Conservation (phyloP, 2,113 vertebrate genomes). For the Lepisosteus oculatus region DNA sequence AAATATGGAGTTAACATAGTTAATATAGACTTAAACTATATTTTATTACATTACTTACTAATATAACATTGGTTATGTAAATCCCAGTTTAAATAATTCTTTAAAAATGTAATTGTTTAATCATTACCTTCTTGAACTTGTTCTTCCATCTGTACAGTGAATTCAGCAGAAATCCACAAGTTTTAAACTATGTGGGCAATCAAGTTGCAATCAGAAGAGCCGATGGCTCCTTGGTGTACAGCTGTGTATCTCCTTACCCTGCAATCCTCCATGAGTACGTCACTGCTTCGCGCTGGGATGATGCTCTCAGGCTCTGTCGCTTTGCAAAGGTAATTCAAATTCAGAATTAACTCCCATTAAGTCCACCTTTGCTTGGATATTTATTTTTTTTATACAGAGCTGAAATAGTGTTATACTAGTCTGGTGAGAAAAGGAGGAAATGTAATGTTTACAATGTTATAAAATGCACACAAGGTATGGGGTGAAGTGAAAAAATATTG, state of each 20-base stretch:
- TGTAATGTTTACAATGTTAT: too few relatives aligned
- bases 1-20: background rate
- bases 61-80: background rate
- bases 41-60: background rate
- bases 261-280: conserved; percentile 79
- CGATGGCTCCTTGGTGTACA: conserved; percentile 85
- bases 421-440: too few relatives aligned
- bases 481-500: too few relatives aligned
- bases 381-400: too few relatives aligned
- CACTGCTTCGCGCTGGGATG: conserved; percentile 77
- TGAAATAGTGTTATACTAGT: too few relatives aligned
- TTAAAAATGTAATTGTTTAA: background rate
- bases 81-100: background rate
- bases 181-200: conserved; percentile 80
- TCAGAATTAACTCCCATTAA: too few relatives aligned
- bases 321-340: conserved; percentile 82
- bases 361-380: too few relatives aligned
- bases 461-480: too few relatives aligned
- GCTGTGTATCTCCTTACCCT: conserved; percentile 76
- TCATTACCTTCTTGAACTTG: conserved; percentile 9
- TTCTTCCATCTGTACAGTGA: conserved; percentile 64
- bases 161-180: conserved; percentile 77
- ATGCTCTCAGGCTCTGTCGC: conserved; percentile 84
- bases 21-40: background rate
- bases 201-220: conserved; percentile 80